Evolutionary conservation across 2,888 invertebrate genomes (phyloP).

Genomic region (Drosophila neonasuta): DNA sequence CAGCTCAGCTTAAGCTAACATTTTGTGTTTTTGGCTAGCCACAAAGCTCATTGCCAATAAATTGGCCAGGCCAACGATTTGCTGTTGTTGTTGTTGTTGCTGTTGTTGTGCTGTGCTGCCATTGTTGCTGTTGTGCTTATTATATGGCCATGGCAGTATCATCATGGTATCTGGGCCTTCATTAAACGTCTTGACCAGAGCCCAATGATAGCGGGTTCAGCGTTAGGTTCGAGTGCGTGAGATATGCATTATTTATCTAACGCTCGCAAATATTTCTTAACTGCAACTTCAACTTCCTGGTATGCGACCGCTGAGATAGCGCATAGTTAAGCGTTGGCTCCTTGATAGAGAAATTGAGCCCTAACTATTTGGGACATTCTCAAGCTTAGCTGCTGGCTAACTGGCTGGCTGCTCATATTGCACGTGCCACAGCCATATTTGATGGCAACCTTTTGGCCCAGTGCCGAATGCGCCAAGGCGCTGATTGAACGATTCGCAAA

Average conservation of each 20-base stretch:
- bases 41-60: conserved; percentile 52
- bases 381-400: conserved; percentile 31
- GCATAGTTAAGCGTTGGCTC: conserved; percentile 26
- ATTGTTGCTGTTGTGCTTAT: conserved; percentile 56
- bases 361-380: conserved; percentile 65
- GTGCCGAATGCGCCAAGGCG: conserved; percentile 23
- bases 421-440: conserved; percentile 63
- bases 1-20: neutral
- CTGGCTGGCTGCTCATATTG: conserved; percentile 35
- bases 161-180: conserved; percentile 71
- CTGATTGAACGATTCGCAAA: conserved; percentile 73
- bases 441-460: conserved; percentile 52
- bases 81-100: conserved; percentile 33
- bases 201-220: conserved; percentile 39
- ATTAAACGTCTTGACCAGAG: conserved; percentile 50
- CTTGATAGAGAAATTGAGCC: conserved; percentile 55
- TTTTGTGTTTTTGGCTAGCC: neutral
- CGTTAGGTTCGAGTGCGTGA: conserved; percentile 75
- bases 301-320: conserved; percentile 29
- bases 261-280: conserved; percentile 27
- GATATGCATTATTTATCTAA: conserved; percentile 82
- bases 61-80: conserved; percentile 53
- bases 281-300: conserved; percentile 65
- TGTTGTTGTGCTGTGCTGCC: conserved; percentile 42
- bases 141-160: conserved; percentile 45